Conservation (phyloP, 2,888 invertebrate species). For the Hecatera dysodea region DNA sequence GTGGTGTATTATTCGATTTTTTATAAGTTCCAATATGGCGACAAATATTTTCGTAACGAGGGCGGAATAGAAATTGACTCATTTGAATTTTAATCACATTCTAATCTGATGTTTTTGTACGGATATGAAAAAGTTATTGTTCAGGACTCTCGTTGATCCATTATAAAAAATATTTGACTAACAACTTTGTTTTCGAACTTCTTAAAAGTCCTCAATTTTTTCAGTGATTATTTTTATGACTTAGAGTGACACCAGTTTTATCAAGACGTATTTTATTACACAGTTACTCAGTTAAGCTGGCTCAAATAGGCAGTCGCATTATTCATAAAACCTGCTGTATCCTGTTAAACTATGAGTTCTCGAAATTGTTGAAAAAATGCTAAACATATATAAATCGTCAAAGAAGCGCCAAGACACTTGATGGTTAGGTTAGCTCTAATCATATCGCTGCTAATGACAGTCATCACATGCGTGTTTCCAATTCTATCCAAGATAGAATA, state of each 20-base stretch:
- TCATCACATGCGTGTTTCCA: too few relatives aligned
- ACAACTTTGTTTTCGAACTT: neutral
- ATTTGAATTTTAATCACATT: slow-evolving; percentile 33
- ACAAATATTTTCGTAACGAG: slow-evolving; percentile 1
- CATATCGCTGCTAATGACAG: too few relatives aligned
- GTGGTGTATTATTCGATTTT: neutral
- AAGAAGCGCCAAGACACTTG: too few relatives aligned
- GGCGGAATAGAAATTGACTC: slow-evolving; percentile 34
- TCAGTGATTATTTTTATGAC: neutral
- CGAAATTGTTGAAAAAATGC: too few relatives aligned
- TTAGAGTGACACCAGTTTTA: neutral
- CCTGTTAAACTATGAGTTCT: too few relatives aligned
- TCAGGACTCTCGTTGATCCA: neutral
- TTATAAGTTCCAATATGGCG: neutral
- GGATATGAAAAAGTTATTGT: slow-evolving; percentile 5
- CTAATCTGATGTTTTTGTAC: neutral
- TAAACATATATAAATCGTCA: too few relatives aligned
- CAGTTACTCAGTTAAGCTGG: too few relatives aligned
- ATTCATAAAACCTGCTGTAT: too few relatives aligned
- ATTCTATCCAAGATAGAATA: too few relatives aligned
- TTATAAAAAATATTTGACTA: neutral
- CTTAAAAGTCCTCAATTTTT: neutral
- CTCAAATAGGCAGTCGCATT: too few relatives aligned
- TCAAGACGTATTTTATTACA: neutral
- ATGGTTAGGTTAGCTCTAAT: too few relatives aligned